Evolutionary conservation across 2,888 invertebrate genomes (phyloP), one percentile per base, ranked within the genome.

Genomic region (Nesidiocoris tenuis): DNA sequence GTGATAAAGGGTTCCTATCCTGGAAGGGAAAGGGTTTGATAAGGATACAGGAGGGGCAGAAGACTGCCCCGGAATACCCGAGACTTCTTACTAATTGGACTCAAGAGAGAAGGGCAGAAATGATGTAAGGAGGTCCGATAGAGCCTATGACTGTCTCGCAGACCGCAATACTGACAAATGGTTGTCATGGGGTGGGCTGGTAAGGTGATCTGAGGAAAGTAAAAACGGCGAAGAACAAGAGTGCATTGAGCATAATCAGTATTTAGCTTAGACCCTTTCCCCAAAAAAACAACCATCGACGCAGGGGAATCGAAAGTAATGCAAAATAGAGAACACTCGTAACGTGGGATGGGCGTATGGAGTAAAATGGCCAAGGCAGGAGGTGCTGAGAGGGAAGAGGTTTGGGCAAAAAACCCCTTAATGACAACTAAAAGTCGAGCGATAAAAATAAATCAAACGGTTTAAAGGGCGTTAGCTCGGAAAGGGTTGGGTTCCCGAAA

Each of bases 371-470:
- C 63, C 18, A 7, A 12, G 74, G 24, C 17, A 24, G 56, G 59
- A 56, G 70, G 7, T 23, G 55, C 22, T 19, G 66, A 57, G 9
- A 79, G 78, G 77, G 77, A 61, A 63, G 66, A 19, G 76, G 68
- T 77, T 77, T 79, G 24, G 76, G 68, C 77, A 78, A 79, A 80
- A 79, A 79, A 79, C 79, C 70, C 78, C 77, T 80, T 80, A 79
- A 80, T 78, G 80, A 80, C 79, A 79, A 79, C 78, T 79, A 79
- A 80, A 80, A 79, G 79, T 80, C 79, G 77, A 78, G 80, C 77
- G 79, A 80, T 80, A 80, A 80, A 80, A 80, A 80, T 80, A 80
- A 80, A 80, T 80, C 80, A 80, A 80, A 79, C 76, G 79, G 78
- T 77, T 76, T 76, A 76, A 74, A 77, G 77, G 70, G 77, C 67